These are phyloP conservation scores for Podarcis lilfordi DNA, from an alignment of 2,797 vertebrate species.

Conservation along the genomic window DNA sequence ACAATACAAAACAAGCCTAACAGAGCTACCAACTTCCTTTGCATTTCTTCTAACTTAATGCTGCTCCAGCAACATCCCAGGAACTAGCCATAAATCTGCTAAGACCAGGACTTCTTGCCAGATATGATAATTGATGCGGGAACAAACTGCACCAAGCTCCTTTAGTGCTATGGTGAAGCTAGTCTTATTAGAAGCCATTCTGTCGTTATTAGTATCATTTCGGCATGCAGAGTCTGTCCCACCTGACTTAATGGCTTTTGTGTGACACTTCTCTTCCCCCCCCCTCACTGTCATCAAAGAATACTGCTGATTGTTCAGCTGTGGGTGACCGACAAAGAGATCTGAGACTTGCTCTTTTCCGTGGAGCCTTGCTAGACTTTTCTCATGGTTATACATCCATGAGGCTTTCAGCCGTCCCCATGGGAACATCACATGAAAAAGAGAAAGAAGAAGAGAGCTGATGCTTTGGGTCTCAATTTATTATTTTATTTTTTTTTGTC, in stretches of 20 bases:
- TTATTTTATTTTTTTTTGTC: conserved; percentile 1
- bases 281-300: conserved; percentile 15
- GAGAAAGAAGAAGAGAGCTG: background rate
- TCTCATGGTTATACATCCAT: conserved; percentile 16
- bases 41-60: conserved; percentile 5
- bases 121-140: rapidly evolving
- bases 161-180: conserved; percentile 34
- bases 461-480: background rate
- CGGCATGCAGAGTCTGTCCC: conserved; percentile 10
- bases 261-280: conserved; percentile 15
- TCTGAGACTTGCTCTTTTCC: conserved; percentile 15
- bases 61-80: background rate
- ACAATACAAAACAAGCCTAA: background rate
- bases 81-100: background rate
- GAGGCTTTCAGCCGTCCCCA: conserved; percentile 34
- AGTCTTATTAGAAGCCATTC: conserved; percentile 32
- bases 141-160: background rate
- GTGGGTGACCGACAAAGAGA: conserved; percentile 3
- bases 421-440: conserved; percentile 41
- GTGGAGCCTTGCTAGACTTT: background rate
- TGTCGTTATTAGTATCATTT: background rate
- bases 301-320: conserved; percentile 44
- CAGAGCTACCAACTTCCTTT: background rate
- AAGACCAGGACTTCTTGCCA: background rate
- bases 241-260: conserved; percentile 9